phyloP scores from a whole-genome alignment of 2,888 invertebrate genomes.

The Nomada hirtipes region DNA sequence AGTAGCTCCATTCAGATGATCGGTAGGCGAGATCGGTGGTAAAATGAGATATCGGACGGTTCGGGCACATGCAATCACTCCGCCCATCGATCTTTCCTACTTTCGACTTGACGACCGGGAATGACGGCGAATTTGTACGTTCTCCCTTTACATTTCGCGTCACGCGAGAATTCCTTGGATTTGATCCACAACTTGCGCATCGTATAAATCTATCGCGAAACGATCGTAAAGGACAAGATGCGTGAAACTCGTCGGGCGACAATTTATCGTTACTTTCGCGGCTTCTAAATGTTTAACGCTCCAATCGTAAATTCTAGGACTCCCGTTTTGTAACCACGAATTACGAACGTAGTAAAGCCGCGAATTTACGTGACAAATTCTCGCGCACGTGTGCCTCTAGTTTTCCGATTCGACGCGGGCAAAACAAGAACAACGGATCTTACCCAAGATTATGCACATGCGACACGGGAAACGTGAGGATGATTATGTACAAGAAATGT shows the following conservation, averaged over 20 bases:
- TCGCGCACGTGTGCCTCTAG: neutral
- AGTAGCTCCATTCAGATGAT: constrained; percentile 72
- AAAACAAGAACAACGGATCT: constrained; percentile 33
- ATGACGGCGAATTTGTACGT: neutral
- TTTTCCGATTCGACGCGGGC: constrained; percentile 7
- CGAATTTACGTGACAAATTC: constrained; percentile 43
- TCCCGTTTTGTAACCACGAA: constrained; percentile 5
- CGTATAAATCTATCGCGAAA: neutral
- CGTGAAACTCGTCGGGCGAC: constrained; percentile 8
- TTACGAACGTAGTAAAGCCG: constrained; percentile 20
- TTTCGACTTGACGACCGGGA: neutral
- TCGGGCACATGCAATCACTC: constrained; percentile 71
- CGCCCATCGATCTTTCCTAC: constrained; percentile 18
- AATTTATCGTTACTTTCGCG: constrained; percentile 7
- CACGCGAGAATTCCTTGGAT: neutral
- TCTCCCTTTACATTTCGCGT: neutral
- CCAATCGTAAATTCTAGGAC: constrained; percentile 24
- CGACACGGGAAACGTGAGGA: constrained; percentile 54
- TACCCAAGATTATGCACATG: constrained; percentile 64
- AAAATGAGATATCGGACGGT: constrained; percentile 64
- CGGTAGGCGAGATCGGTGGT: constrained; percentile 69
- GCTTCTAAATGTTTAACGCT: neutral
- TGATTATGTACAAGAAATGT: constrained; percentile 68
- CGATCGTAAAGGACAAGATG: constrained; percentile 12
- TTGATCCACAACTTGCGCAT: neutral